A percentile compares a stretch with the other conserved stretches of the same genome.
Conservation (phyloP, 2,113 vertebrate genomes). For the Glaucomys volans region DNA sequence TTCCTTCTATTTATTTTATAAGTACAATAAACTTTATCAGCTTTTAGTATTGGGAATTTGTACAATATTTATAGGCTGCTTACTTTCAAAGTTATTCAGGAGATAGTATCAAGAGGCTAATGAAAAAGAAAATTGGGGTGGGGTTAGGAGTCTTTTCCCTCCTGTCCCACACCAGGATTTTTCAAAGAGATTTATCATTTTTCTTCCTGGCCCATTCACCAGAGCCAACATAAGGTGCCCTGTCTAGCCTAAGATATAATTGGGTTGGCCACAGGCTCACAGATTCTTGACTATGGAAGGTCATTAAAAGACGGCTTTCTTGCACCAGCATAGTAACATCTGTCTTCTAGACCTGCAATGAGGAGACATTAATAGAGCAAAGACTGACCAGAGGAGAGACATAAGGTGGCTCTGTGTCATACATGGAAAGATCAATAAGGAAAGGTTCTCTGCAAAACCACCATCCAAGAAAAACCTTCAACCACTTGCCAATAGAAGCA, state of each 20-base stretch:
- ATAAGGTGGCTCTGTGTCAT: neutral
- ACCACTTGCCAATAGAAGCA: neutral
- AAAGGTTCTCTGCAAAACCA: slow-evolving; percentile 65
- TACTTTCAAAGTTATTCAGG: slow-evolving; percentile 88
- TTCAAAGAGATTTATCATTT: slow-evolving; percentile 77
- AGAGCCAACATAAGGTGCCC: slow-evolving; percentile 52
- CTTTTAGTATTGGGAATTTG: slow-evolving; percentile 88
- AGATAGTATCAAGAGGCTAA: slow-evolving; percentile 85
- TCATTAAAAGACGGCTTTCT: slow-evolving; percentile 40
- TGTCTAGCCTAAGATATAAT: slow-evolving; percentile 64
- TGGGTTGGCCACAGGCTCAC: slow-evolving; percentile 36
- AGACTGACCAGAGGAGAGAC: slow-evolving; percentile 13
- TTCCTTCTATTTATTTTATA: slow-evolving; percentile 91
- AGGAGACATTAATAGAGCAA: slow-evolving; percentile 36
- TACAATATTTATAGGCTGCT: slow-evolving; percentile 89
- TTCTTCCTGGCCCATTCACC: slow-evolving; percentile 64
- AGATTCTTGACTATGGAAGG: slow-evolving; percentile 56
- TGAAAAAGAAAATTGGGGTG: slow-evolving; percentile 87
- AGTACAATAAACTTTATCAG: slow-evolving; percentile 91
- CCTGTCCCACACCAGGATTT: slow-evolving; percentile 71
- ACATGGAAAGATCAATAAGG: neutral
- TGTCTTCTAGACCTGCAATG: neutral
- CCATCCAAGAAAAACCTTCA: slow-evolving; percentile 27
- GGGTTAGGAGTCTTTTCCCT: slow-evolving; percentile 81
- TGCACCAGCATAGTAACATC: neutral